phyloP scores from a whole-genome alignment of 2,113 vertebrate genomes.

The Polypterus senegalus region DNA sequence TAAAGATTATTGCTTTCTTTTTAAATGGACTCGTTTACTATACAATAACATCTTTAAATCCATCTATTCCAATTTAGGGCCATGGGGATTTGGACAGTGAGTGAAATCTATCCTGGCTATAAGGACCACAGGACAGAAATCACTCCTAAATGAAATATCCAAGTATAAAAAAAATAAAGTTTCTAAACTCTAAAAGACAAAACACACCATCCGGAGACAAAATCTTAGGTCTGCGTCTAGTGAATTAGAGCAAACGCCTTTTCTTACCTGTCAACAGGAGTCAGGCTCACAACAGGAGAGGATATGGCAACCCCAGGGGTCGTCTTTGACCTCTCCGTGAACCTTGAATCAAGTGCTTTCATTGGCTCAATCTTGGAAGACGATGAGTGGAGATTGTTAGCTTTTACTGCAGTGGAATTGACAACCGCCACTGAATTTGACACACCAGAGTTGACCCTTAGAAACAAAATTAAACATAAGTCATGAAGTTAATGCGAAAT shows the following conservation, averaged over 20 bases:
- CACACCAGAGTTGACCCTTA: conserved; percentile 49
- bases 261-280: conserved; percentile 65
- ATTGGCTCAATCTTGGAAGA: conserved; percentile 90
- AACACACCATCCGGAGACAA: no score
- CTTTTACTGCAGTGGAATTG: conserved; percentile 41
- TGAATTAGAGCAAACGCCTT: neutral
- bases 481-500: conserved; percentile 5
- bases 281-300: conserved; percentile 53
- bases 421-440: conserved; percentile 29
- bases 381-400: conserved; percentile 63
- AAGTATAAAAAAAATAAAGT: no score
- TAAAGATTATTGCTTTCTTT: no score
- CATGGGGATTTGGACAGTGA: no score
- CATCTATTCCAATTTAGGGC: no score
- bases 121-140: no score
- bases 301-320: conserved; percentile 66
- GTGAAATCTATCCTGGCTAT: no score
- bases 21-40: no score
- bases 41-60: no score
- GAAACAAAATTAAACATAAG: neutral
- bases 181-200: no score
- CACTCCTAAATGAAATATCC: no score
- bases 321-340: conserved; percentile 92
- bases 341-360: conserved; percentile 92
- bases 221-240: no score